phyloP scores from a whole-genome alignment of 1,140 invertebrate genomes.

The Mesaphorura yosii region DNA sequence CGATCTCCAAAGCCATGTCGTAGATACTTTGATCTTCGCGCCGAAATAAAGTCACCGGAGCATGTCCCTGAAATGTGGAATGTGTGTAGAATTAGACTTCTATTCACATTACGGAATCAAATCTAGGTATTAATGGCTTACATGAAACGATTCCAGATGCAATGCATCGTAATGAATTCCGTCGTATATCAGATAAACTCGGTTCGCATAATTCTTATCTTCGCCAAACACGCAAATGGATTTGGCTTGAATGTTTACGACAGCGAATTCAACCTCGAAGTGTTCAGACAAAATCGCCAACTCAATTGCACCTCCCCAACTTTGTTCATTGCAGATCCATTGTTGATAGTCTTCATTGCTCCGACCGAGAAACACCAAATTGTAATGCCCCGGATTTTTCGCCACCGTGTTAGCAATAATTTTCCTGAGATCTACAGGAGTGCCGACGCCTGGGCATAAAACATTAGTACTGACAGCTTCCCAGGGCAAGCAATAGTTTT shows the following conservation, averaged over 20 bases:
- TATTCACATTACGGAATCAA: constrained; percentile 11
- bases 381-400: constrained; percentile 62
- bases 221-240: constrained; percentile 89
- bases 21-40: constrained; percentile 58
- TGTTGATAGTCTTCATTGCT: constrained; percentile 73
- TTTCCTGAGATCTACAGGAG: constrained; percentile 55
- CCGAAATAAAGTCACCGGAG: constrained; percentile 67
- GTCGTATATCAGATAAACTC: constrained; percentile 86
- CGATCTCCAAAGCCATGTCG: constrained; percentile 66
- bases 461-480: too few species aligned
- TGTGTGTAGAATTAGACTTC: neutral
- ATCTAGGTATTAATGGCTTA: constrained; percentile 33
- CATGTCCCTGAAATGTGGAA: constrained; percentile 43
- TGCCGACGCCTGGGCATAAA: neutral
- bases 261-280: constrained; percentile 84
- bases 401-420: constrained; percentile 73
- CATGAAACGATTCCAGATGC: constrained; percentile 61
- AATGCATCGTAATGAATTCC: constrained; percentile 89
- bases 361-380: constrained; percentile 74
- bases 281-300: constrained; percentile 74
- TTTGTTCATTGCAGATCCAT: constrained; percentile 69
- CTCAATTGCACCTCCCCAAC: constrained; percentile 95
- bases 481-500: too few species aligned
- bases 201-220: constrained; percentile 67
- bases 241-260: constrained; percentile 79